These are phyloP conservation scores for Hirtodrosophila trivittata DNA, from an alignment of 2,888 invertebrate species.

Conservation along the genomic window DNA sequence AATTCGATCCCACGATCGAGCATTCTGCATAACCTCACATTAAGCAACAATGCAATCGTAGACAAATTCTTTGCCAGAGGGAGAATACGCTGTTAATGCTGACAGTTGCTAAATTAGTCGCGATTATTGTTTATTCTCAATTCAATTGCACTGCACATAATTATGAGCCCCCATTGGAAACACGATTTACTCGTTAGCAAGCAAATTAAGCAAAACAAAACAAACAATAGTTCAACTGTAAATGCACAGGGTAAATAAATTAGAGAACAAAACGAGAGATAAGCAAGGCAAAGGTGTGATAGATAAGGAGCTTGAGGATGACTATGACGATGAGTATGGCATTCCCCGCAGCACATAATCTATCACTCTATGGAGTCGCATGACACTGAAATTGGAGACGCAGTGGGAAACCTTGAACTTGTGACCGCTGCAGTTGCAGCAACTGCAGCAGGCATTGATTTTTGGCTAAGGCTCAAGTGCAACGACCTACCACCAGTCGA, in stretches of 20 bases:
- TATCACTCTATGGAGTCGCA: constrained; percentile 26
- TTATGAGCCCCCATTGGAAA: constrained; percentile 49
- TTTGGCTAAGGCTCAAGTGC: constrained; percentile 40
- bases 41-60: constrained; percentile 27
- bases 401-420: constrained; percentile 64
- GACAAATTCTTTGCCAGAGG: constrained; percentile 16
- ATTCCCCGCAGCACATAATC: constrained; percentile 10
- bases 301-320: constrained; percentile 28
- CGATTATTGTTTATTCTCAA: constrained; percentile 55
- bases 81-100: constrained; percentile 6
- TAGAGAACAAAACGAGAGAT: constrained; percentile 13
- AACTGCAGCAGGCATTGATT: constrained; percentile 56
- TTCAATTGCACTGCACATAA: constrained; percentile 55
- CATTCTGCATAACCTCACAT: background rate
- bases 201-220: constrained; percentile 50
- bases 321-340: constrained; percentile 4
- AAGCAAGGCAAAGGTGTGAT: constrained; percentile 35
- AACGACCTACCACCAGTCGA: constrained; percentile 73
- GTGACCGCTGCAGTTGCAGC: constrained; percentile 45
- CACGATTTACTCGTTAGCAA: constrained; percentile 64
- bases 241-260: constrained; percentile 52
- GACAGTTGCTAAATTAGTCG: constrained; percentile 18
- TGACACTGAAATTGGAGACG: constrained; percentile 29
- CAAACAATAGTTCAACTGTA: constrained; percentile 43
- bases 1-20: too few species aligned